phyloP scores from a whole-genome alignment of 1,140 invertebrate species.

The Lordiphosa stackelbergi region DNA sequence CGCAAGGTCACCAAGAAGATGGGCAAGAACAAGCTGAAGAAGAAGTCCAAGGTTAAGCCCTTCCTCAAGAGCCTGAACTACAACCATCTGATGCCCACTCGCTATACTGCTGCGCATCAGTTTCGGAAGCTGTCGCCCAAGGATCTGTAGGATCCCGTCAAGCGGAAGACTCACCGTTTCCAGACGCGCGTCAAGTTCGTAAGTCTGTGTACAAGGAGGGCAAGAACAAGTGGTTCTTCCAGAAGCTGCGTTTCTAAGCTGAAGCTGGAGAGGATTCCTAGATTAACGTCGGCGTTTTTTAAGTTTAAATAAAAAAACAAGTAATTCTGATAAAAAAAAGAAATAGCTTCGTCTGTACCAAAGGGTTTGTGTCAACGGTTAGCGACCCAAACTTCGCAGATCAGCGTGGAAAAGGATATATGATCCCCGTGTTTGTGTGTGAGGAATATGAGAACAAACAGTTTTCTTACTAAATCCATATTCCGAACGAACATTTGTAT shows the following conservation, averaged over 20 bases:
- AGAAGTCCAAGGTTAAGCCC: conserved; percentile 97
- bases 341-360: too few relatives aligned
- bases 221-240: conserved; percentile 99
- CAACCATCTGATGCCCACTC: conserved; percentile 99
- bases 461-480: too few relatives aligned
- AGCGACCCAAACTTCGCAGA: too few relatives aligned
- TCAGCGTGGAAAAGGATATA: too few relatives aligned
- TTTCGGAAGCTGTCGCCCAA: conserved; percentile 86
- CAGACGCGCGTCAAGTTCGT: conserved; percentile 96
- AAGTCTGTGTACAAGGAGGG: conserved; percentile 98
- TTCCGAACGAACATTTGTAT: too few relatives aligned
- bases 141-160: conserved; percentile 97
- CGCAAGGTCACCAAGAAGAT: conserved; percentile 97
- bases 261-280: conserved; percentile 12
- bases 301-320: too few relatives aligned
- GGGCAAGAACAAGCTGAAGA: conserved; percentile 97
- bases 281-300: too few relatives aligned
- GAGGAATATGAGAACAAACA: too few relatives aligned
- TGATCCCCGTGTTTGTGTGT: too few relatives aligned
- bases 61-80: conserved; percentile 98
- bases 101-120: conserved; percentile 94
- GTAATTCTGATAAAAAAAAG: too few relatives aligned
- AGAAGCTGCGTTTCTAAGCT: conserved; percentile 96
- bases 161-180: conserved; percentile 95
- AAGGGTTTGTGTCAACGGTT: too few relatives aligned